These are phyloP conservation scores for Coregonus ussuriensis DNA, from an alignment of 2,797 vertebrate species.

Conservation along the genomic window DNA sequence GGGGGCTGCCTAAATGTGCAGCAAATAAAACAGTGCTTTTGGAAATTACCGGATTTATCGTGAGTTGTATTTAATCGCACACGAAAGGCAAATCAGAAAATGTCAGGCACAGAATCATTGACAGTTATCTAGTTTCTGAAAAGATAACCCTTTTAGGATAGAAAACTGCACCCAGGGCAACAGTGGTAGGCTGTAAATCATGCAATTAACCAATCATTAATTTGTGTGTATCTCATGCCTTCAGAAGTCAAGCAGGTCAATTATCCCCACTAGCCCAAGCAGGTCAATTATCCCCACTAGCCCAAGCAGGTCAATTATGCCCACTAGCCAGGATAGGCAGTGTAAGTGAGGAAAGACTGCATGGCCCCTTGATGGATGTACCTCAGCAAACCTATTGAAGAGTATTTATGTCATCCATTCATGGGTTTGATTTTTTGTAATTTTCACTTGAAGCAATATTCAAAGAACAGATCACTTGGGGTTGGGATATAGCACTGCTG, in stretches of 20 bases:
- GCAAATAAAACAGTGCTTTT: neutral
- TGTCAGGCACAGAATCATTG: neutral
- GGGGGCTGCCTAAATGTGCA: neutral
- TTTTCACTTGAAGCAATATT: neutral
- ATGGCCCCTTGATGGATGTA: slow-evolving; percentile 13
- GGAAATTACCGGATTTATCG: neutral
- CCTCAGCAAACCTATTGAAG: slow-evolving; percentile 21
- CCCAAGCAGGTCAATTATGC: slow-evolving; percentile 56
- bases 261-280: no score
- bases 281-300: no score
- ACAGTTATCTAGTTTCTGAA: neutral
- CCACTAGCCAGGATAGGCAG: slow-evolving; percentile 48
- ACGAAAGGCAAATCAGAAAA: neutral
- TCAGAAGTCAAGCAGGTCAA: slow-evolving; percentile 44
- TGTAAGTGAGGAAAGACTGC: slow-evolving; percentile 31
- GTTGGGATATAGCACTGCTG: neutral
- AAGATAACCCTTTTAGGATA: slow-evolving; percentile 16
- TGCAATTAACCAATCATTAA: slow-evolving; percentile 65
- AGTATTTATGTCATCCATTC: slow-evolving; percentile 15
- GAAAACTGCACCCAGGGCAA: slow-evolving; percentile 38
- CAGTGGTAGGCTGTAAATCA: slow-evolving; percentile 37
- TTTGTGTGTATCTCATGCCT: slow-evolving; percentile 54
- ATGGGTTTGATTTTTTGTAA: neutral
- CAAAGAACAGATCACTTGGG: neutral
- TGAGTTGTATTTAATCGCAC: neutral